Conservation (phyloP, 2,888 invertebrate species). For the Sinopyrophorus schimmeli region DNA sequence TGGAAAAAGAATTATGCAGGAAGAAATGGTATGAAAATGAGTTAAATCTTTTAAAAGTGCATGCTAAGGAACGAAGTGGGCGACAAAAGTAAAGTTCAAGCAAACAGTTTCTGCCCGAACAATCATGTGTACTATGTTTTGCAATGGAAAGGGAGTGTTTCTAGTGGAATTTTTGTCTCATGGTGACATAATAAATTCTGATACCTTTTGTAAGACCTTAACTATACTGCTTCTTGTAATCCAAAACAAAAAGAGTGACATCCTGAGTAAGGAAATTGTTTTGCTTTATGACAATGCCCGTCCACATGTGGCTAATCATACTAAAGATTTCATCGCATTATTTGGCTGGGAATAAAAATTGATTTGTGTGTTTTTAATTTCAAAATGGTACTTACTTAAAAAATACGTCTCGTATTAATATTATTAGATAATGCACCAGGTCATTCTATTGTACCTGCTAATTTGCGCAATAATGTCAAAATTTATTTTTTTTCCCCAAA, state of each 20-base stretch:
- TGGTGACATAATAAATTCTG: conserved; percentile 1
- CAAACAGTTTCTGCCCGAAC: conserved; percentile 28
- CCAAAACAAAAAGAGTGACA: conserved; percentile 28
- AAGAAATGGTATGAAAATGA: conserved; percentile 35
- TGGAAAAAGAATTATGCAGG: conserved; percentile 33
- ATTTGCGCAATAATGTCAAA: no score
- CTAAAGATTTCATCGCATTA: conserved; percentile 22
- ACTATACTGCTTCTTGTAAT: conserved; percentile 23
- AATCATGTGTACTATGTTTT: conserved; percentile 38
- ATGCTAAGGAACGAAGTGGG: conserved; percentile 9
- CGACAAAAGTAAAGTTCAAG: conserved; percentile 21
- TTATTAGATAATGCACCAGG: no score
- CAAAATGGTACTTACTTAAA: conserved; percentile 10
- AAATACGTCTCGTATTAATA: conserved; percentile 7
- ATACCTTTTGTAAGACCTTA: conserved; percentile 22
- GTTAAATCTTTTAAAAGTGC: conserved; percentile 23
- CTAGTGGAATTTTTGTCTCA: conserved; percentile 19
- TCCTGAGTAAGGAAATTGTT: conserved; percentile 22
- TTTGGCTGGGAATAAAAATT: conserved; percentile 25
- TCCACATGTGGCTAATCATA: conserved; percentile 23
- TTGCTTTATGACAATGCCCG: conserved; percentile 19
- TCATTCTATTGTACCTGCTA: no score
- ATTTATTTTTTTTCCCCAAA: no score
- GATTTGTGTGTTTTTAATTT: not conserved
- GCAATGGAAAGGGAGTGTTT: conserved; percentile 33